These are phyloP conservation scores for Holocentrus rufus DNA, from an alignment of 2,797 vertebrate genomes.

Conservation along the genomic window DNA sequence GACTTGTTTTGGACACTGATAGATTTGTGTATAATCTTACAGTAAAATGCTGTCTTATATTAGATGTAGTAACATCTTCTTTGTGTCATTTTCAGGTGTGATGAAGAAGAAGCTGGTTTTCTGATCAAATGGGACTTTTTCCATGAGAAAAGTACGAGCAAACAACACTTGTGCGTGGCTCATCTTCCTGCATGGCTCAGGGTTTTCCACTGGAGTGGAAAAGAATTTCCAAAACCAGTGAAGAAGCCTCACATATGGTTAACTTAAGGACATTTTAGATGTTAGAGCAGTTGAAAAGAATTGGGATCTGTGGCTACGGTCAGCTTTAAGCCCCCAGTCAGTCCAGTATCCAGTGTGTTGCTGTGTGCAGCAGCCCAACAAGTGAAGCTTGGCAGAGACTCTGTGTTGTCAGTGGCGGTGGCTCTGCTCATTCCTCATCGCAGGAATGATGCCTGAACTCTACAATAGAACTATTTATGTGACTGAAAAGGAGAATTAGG, in stretches of 20 bases:
- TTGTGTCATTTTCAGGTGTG: constrained; percentile 74
- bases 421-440: constrained; percentile 49
- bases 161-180: constrained; percentile 9
- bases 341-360: constrained; percentile 32
- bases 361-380: constrained; percentile 19
- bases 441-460: constrained; percentile 55
- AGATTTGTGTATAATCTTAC: neutral
- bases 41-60: neutral
- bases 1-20: neutral
- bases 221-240: constrained; percentile 2
- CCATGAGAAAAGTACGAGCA: constrained; percentile 22
- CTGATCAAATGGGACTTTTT: constrained; percentile 62
- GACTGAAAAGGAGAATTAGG: constrained; percentile 42
- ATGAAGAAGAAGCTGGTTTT: constrained; percentile 86
- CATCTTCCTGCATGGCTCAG: constrained; percentile 43
- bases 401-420: constrained; percentile 29
- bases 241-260: constrained; percentile 5
- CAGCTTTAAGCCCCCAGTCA: constrained; percentile 1
- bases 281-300: constrained; percentile 22
- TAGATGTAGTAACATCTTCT: constrained; percentile 13
- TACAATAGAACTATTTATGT: constrained; percentile 66
- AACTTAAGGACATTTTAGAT: constrained; percentile 48
- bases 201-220: constrained; percentile 43
- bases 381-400: constrained; percentile 16
- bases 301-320: constrained; percentile 19